These are phyloP conservation scores for Mantis religiosa DNA, from an alignment of 2,888 invertebrate species.

Conservation along the genomic window DNA sequence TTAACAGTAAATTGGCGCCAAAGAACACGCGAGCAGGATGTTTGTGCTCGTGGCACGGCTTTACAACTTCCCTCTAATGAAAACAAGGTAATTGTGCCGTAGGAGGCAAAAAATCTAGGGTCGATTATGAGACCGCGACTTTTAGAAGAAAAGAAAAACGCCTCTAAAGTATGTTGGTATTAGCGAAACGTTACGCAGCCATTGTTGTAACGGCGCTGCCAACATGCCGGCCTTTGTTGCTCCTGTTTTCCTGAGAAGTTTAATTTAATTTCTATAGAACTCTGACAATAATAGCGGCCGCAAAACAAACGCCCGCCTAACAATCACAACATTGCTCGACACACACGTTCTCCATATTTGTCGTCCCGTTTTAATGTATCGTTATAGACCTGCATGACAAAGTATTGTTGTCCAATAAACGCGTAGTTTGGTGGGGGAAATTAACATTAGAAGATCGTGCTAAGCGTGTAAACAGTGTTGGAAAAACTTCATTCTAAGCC, in stretches of 20 bases:
- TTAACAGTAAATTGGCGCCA: not conserved
- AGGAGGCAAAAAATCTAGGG: not conserved
- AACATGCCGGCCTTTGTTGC: not conserved
- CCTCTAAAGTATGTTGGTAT: not conserved
- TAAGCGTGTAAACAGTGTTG: not conserved
- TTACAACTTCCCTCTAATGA: not conserved
- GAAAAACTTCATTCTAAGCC: not conserved
- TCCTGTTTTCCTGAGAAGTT: not conserved
- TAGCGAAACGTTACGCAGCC: not conserved
- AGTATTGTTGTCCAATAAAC: not conserved
- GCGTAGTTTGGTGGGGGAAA: not conserved
- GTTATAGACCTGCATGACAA: not conserved
- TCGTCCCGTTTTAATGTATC: not conserved
- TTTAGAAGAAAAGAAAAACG: not conserved
- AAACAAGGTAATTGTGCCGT: not conserved
- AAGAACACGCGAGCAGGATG: not conserved
- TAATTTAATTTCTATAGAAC: not conserved
- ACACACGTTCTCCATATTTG: not conserved
- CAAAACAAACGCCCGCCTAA: not conserved
- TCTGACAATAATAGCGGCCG: not conserved
- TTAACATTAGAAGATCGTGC: not conserved
- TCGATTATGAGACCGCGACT: not conserved
- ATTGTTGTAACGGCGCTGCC: not conserved
- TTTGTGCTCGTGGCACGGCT: not conserved
- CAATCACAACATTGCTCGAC: not conserved